Evolutionary conservation across 2,888 invertebrate species (phyloP).

Genomic region (Schizaphis graminum): DNA sequence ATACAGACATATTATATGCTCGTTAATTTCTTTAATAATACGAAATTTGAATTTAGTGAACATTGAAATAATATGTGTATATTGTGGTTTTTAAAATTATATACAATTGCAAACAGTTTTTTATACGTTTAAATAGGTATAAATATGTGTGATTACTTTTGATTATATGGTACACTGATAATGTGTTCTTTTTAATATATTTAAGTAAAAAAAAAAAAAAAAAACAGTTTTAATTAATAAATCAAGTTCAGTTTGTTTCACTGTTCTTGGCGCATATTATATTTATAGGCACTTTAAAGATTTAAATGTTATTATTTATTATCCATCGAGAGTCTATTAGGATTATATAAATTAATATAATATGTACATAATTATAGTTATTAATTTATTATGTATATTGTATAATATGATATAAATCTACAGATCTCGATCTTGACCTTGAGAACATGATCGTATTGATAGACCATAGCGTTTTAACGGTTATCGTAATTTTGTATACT

Average conservation of each 20-base stretch:
- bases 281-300: background rate
- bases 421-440: constrained; percentile 31
- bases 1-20: background rate
- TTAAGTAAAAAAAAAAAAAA: background rate
- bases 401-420: background rate
- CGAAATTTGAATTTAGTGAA: background rate
- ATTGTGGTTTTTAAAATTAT: background rate
- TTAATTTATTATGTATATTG: background rate
- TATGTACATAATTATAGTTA: background rate
- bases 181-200: background rate
- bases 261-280: background rate
- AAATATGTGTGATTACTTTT: background rate
- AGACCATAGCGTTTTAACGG: constrained; percentile 39
- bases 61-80: background rate
- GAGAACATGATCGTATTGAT: constrained; percentile 23
- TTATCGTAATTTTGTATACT: constrained; percentile 17
- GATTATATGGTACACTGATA: background rate
- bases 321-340: background rate
- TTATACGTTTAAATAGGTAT: background rate
- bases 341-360: background rate
- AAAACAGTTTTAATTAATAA: background rate
- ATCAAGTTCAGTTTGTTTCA: background rate
- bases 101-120: background rate
- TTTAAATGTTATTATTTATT: background rate
- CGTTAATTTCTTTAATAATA: background rate